Evolutionary conservation across 1,140 invertebrate genomes (phyloP).

Genomic region (Diabrotica undecimpunctata): DNA sequence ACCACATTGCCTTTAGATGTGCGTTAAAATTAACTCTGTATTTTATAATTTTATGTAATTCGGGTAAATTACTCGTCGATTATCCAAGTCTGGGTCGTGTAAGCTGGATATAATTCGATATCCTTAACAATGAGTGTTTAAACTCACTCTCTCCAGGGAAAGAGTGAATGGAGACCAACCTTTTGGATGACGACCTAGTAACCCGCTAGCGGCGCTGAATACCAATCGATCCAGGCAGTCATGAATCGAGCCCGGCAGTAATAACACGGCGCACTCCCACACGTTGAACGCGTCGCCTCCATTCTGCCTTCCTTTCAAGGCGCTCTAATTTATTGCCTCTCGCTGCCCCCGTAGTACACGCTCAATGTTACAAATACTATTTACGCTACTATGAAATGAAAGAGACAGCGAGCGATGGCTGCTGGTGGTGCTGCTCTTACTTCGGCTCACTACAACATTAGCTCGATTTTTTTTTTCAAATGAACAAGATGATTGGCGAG

Average conservation of each 20-base stretch:
- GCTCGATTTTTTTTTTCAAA: slow-evolving; percentile 2
- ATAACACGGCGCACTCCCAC: too few relatives aligned
- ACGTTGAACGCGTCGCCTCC: background rate
- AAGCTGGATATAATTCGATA: too few relatives aligned
- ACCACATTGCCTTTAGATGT: too few relatives aligned
- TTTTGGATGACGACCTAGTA: slow-evolving; percentile 4
- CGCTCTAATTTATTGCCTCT: slow-evolving; percentile 1
- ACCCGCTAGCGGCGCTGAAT: background rate
- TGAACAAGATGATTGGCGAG: too few relatives aligned
- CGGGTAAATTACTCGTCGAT: too few relatives aligned
- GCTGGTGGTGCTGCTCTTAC: background rate
- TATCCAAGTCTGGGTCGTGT: too few relatives aligned
- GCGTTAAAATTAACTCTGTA: too few relatives aligned
- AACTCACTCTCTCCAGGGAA: background rate
- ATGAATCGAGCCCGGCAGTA: background rate
- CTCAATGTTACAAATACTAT: slow-evolving; percentile 14
- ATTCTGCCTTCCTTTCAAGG: background rate
- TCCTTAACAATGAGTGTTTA: too few relatives aligned
- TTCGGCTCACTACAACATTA: background rate
- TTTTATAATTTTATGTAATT: too few relatives aligned
- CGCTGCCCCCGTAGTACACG: slow-evolving; percentile 8
- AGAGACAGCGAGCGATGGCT: background rate
- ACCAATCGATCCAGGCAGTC: slow-evolving; percentile 1
- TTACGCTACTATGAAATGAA: slow-evolving; percentile 2
- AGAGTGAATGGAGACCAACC: background rate